These are phyloP conservation scores for Chouioia cunea DNA, from an alignment of 2,888 invertebrate genomes.

Conservation along the genomic window DNA sequence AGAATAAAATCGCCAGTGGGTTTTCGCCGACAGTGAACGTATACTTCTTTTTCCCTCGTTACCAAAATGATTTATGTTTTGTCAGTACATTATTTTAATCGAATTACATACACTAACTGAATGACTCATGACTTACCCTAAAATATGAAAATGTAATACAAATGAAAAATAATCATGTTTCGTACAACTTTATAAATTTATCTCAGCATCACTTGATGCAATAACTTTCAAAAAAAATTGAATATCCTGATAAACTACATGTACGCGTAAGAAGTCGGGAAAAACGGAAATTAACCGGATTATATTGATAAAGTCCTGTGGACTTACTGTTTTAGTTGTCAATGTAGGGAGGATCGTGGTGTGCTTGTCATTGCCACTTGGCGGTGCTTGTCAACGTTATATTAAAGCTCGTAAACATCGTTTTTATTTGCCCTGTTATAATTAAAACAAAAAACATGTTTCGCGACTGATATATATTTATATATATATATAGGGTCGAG, in stretches of 20 bases:
- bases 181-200: too few species aligned
- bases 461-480: conserved; percentile 42
- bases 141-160: conserved; percentile 1
- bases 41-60: conserved; percentile 2
- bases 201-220: too few species aligned
- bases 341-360: conserved; percentile 35
- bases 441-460: conserved; percentile 30
- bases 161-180: neutral
- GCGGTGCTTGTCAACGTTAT: conserved; percentile 32
- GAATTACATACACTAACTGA: neutral
- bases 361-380: too few species aligned
- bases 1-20: conserved; percentile 7
- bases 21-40: conserved; percentile 5
- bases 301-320: conserved; percentile 40
- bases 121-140: neutral
- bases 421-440: conserved; percentile 27
- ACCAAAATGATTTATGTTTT: conserved; percentile 6
- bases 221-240: neutral
- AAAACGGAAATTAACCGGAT: neutral
- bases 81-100: conserved; percentile 9
- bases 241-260: too few species aligned
- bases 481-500: too few species aligned
- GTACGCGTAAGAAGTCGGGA: neutral
- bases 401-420: conserved; percentile 38
- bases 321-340: too few species aligned